Percentiles rank a stretch among this genome's conserved stretches.
Conservation (phyloP, 2,797 vertebrate genomes). For the Pseudomugil tenellus region DNA sequence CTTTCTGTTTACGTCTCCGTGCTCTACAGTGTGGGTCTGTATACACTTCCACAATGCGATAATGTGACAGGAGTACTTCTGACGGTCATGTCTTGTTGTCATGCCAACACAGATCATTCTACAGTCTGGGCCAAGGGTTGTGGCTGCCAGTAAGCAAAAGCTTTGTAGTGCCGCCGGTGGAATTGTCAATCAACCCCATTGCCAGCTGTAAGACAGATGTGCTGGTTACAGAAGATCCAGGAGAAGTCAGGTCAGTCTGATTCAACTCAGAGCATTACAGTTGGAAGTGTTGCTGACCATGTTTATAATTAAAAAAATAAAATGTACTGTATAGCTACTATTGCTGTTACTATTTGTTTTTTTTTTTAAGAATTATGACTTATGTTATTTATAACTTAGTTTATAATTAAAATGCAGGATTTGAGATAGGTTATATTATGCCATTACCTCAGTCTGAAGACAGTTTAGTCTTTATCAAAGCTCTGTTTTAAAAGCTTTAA, state of each 20-base stretch:
- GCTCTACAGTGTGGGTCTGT: neutral
- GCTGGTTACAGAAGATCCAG: conserved; percentile 95
- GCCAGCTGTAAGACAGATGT: conserved; percentile 99
- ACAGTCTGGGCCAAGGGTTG: conserved; percentile 96
- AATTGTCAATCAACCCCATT: conserved; percentile 97
- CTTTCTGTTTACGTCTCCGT: neutral
- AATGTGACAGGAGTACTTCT: conserved; percentile 19
- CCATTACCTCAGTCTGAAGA: too few species aligned
- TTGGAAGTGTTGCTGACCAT: neutral
- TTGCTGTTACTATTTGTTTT: too few species aligned
- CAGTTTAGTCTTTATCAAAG: conserved; percentile 8
- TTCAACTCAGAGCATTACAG: conserved; percentile 1
- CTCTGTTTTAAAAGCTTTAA: conserved; percentile 16
- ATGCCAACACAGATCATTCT: conserved; percentile 88
- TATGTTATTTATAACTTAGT: too few species aligned
- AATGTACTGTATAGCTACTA: too few species aligned
- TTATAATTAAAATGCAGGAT: neutral
- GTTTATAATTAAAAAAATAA: neutral
- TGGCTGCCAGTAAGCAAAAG: conserved; percentile 99
- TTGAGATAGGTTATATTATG: neutral
- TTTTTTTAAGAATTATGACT: neutral
- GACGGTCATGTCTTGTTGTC: conserved; percentile 36
- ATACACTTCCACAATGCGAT: neutral
- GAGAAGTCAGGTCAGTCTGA: conserved; percentile 93
- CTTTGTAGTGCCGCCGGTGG: conserved; percentile 96